Base-by-base conservation (phyloP, 2,888 invertebrate genomes). In the Lottia scabra region DNA sequence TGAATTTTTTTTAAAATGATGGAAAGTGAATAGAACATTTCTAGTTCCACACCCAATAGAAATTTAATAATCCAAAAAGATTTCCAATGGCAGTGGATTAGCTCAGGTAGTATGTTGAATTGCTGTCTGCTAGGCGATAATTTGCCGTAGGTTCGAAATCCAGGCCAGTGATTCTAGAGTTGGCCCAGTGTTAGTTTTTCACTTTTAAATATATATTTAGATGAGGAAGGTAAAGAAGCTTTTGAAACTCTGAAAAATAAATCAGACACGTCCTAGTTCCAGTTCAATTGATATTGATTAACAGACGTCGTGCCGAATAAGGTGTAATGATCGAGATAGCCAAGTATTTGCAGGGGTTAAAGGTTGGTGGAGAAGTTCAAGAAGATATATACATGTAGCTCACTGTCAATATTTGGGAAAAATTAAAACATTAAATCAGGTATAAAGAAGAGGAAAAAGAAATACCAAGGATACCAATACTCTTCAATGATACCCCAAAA, bases 321-420 rank as follows among this genome's bases (percentile, higher is more conserved):
- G 56, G 19, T n/a, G 56, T 19, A n/a, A 56, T 19, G 13, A 56
- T 56, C n/a, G 56, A 56, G 19, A 23, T 56, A 19, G 19, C 19
- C 56, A 19, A 56, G 19, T 56, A 56, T 23, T 56, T n/a, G 19
- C 19, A 56, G 6, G 56, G 56, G 13, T 56, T 56, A 56, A 56
- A 56, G 56, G 23, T 19, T 56, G 56, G 56, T 10, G 56, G 56
- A n/a, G 19, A 56, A n/a, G 56, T 56, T n/a, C 56, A 56, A 56
- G 56, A 56, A n/a, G 56, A 56, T 56, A 56, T 56, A 56, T 56
- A 56, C n/a, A n/a, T n/a, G n/a, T 56, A 56, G n/a, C 8, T n/a
- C 56, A 56, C 13, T 56, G 56, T 56, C 56, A 10, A 56, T 5
- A 56, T 56, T 56, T 56, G 56, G 19, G 19, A 56, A 56, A 13